Conservation (phyloP, 2,888 invertebrate species). For the Onchidella celtica region DNA sequence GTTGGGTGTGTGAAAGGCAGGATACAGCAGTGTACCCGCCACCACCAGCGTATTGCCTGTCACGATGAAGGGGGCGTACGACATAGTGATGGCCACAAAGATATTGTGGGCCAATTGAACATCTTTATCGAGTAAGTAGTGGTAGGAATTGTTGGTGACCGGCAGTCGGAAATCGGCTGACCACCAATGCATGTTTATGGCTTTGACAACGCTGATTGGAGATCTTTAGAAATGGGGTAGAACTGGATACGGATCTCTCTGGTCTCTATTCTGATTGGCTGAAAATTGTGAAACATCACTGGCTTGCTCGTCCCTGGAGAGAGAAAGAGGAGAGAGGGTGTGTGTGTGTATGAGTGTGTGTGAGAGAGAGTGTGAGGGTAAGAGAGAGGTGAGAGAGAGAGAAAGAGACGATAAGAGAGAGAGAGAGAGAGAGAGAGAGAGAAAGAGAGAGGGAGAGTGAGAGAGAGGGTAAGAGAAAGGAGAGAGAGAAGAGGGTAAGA, state of each 20-base stretch:
- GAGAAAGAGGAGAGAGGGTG: not conserved
- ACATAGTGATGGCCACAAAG: not conserved
- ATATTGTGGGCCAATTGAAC: not conserved
- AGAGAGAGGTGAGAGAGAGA: not conserved
- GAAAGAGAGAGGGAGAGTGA: not conserved
- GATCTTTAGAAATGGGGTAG: no score
- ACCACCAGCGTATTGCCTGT: not conserved
- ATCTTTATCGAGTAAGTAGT: not conserved
- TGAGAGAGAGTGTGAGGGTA: not conserved
- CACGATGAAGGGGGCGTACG: not conserved
- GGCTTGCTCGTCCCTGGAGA: no score
- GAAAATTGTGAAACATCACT: no score
- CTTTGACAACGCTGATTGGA: no score
- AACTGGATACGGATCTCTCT: no score
- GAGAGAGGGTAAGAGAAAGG: not conserved
- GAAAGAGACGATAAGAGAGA: no score
- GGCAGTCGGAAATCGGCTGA: no score
- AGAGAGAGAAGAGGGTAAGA: not conserved
- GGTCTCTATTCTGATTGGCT: no score
- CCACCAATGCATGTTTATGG: no score
- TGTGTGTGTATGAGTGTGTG: no score
- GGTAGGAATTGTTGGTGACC: not conserved
- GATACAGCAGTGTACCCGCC: slow-evolving; percentile 7
- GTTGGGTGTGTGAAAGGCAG: not conserved
- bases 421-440: slow-evolving; percentile 1